phyloP scores from a whole-genome alignment of 2,797 vertebrate genomes.

The Acanthis flammea region DNA sequence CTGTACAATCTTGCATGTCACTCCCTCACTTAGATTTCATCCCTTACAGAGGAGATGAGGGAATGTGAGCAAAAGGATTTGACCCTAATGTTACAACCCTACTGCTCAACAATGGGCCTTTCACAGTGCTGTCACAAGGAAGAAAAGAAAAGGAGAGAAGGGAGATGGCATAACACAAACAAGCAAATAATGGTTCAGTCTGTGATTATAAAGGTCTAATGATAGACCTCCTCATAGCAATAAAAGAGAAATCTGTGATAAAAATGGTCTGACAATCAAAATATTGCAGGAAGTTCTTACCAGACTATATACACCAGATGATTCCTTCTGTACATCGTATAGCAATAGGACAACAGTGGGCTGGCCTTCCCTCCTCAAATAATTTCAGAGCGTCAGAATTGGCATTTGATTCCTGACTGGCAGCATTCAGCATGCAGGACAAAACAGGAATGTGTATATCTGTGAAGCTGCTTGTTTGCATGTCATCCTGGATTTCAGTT shows the following conservation, averaged over 20 bases:
- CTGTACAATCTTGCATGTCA: neutral
- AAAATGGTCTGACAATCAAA: neutral
- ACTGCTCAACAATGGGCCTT: neutral
- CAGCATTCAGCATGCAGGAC: neutral
- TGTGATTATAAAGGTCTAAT: neutral
- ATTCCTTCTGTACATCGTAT: neutral
- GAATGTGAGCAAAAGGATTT: neutral
- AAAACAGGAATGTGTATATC: neutral
- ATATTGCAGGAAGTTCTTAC: neutral
- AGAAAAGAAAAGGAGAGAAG: neutral
- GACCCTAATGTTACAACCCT: neutral
- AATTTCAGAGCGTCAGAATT: neutral
- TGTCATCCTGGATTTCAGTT: neutral
- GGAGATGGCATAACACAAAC: neutral
- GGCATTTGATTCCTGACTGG: neutral
- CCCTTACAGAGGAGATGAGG: neutral
- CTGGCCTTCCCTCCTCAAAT: neutral
- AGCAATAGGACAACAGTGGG: neutral
- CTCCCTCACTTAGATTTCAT: neutral
- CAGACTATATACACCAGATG: neutral
- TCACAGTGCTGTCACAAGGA: neutral
- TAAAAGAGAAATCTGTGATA: neutral
- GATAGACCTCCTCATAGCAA: neutral
- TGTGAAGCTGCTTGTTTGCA: neutral
- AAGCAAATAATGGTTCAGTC: neutral